phyloP scores from a whole-genome alignment of 1,140 invertebrate genomes.

The Brachionus koreanus region DNA sequence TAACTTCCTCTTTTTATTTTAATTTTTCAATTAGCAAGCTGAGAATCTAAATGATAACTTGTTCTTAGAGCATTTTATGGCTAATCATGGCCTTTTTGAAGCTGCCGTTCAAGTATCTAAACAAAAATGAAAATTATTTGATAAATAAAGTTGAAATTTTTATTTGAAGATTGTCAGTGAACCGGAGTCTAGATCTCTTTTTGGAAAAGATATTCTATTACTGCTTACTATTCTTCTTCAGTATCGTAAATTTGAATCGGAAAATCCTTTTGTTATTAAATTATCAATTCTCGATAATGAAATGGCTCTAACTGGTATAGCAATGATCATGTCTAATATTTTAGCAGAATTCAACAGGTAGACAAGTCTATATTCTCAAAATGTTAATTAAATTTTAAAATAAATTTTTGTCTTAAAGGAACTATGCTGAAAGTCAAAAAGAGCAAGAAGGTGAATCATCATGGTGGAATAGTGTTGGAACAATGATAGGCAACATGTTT shows the following conservation, averaged over 20 bases:
- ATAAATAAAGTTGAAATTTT: background rate
- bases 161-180: constrained; percentile 67
- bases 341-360: constrained; percentile 77
- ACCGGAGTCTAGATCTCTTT: constrained; percentile 64
- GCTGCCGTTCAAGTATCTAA: constrained; percentile 69
- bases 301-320: constrained; percentile 72
- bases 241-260: constrained; percentile 82
- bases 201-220: constrained; percentile 82
- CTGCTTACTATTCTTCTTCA: constrained; percentile 86
- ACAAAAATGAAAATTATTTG: background rate
- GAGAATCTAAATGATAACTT: constrained; percentile 89
- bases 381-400: background rate
- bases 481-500: constrained; percentile 80
- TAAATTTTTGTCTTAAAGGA: background rate
- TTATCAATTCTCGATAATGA: constrained; percentile 91
- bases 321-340: constrained; percentile 75
- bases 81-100: constrained; percentile 81
- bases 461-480: constrained; percentile 48
- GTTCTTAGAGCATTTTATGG: constrained; percentile 84
- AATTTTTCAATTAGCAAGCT: constrained; percentile 66
- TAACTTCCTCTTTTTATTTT: constrained; percentile 8
- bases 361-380: constrained; percentile 49
- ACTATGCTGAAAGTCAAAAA: constrained; percentile 56
- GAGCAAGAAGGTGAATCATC: constrained; percentile 61
- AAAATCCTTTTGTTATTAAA: constrained; percentile 77